Conservation (phyloP, 2,888 invertebrate genomes). For the Eretmocerus hayati region DNA sequence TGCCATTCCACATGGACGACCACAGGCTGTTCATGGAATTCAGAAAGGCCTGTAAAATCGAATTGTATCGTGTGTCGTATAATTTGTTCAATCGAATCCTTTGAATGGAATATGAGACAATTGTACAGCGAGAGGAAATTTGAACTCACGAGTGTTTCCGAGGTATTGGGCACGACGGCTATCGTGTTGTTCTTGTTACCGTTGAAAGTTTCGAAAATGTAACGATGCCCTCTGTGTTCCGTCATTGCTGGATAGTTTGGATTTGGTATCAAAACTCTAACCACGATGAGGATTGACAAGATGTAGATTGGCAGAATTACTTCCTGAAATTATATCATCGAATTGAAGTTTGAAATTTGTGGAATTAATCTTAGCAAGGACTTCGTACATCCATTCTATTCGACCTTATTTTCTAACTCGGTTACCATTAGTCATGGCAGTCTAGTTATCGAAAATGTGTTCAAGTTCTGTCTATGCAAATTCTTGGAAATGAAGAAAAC, state of each 20-base stretch:
- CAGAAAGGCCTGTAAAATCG: slow-evolving; percentile 57
- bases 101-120: too few species aligned
- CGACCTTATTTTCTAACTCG: too few species aligned
- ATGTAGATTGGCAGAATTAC: slow-evolving; percentile 72
- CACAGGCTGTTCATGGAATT: slow-evolving; percentile 58
- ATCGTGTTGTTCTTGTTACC: slow-evolving; percentile 57
- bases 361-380: too few species aligned
- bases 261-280: slow-evolving; percentile 68
- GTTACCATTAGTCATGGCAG: too few species aligned
- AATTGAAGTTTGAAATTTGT: too few species aligned
- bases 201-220: slow-evolving; percentile 53
- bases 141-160: slow-evolving; percentile 50
- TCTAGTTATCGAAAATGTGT: too few species aligned
- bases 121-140: too few species aligned
- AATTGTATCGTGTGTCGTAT: background rate
- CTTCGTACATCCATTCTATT: too few species aligned
- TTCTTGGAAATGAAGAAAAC: too few species aligned
- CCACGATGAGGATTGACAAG: slow-evolving; percentile 64
- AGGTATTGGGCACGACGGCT: slow-evolving; percentile 62
- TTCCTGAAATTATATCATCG: slow-evolving; percentile 54
- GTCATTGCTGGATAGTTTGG: slow-evolving; percentile 68
- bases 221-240: slow-evolving; percentile 54
- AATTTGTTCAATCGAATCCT: too few species aligned
- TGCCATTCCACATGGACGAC: slow-evolving; percentile 49
- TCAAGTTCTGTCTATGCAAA: too few species aligned